Evolutionary conservation across 2,888 invertebrate species (phyloP).

Genomic region (Ochlodes sylvanus): DNA sequence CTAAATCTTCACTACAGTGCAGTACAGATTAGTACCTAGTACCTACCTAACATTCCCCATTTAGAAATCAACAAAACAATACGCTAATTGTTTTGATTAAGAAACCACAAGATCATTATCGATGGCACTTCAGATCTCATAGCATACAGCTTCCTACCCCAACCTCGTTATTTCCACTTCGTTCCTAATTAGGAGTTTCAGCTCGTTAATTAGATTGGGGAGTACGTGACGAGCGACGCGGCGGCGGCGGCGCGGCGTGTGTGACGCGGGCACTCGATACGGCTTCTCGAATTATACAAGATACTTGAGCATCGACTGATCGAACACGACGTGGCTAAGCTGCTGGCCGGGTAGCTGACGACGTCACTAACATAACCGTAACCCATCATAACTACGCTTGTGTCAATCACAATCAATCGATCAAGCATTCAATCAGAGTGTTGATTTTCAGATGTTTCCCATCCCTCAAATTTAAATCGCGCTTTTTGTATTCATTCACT

Average conservation of each 20-base stretch:
- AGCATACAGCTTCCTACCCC: not conserved
- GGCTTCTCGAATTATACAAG: slow-evolving; percentile 10
- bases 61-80: no score
- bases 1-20: no score
- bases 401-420: no score
- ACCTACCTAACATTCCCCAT: no score
- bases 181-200: not conserved
- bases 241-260: no score
- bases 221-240: slow-evolving; percentile 4
- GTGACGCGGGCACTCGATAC: slow-evolving; percentile 4
- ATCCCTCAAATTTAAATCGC: no score
- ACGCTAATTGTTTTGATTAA: no score
- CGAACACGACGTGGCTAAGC: not conserved
- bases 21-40: no score
- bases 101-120: no score
- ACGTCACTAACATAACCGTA: not conserved
- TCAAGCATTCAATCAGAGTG: no score
- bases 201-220: slow-evolving; percentile 14
- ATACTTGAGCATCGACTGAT: not conserved
- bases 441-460: no score
- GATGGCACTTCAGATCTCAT: not conserved
- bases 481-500: no score
- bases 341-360: not conserved
- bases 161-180: not conserved
- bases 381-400: not conserved